Conservation (phyloP, 1,140 invertebrate species). For the Ceratitis capitata region DNA sequence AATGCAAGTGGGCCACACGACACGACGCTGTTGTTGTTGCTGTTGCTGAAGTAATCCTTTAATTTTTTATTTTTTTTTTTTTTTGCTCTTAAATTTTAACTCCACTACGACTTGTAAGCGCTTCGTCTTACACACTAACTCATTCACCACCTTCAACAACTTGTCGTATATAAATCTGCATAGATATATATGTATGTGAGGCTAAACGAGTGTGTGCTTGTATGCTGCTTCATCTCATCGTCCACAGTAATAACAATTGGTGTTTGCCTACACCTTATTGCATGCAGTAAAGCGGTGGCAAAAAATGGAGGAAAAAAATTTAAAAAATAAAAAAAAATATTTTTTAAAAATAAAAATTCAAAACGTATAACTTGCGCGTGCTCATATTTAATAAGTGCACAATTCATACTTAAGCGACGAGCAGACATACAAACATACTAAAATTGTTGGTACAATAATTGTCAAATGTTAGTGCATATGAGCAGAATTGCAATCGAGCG, state of each 20-base stretch:
- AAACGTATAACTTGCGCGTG: slow-evolving; percentile 9
- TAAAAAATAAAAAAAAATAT: not conserved
- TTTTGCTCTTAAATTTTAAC: not conserved
- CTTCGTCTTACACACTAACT: not conserved
- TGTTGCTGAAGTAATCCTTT: not conserved
- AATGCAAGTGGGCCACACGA: not conserved
- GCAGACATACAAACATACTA: not conserved
- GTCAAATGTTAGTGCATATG: not conserved
- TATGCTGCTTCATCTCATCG: no score
- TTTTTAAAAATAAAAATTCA: not conserved
- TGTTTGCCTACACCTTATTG: slow-evolving; percentile 13
- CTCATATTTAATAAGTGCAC: slow-evolving; percentile 27
- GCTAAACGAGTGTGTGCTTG: not conserved
- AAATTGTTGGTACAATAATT: not conserved
- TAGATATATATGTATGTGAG: not conserved
- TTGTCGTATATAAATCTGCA: not conserved
- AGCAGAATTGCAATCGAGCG: not conserved
- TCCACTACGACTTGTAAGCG: not conserved
- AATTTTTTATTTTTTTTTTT: not conserved
- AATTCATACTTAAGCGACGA: not conserved
- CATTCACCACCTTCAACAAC: not conserved
- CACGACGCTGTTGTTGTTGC: no score
- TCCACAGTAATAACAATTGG: not conserved
- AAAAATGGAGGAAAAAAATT: not conserved
- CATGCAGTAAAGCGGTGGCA: not conserved